These are phyloP conservation scores for Pilophorus perplexus DNA, from an alignment of 2,888 invertebrate genomes.

Conservation along the genomic window DNA sequence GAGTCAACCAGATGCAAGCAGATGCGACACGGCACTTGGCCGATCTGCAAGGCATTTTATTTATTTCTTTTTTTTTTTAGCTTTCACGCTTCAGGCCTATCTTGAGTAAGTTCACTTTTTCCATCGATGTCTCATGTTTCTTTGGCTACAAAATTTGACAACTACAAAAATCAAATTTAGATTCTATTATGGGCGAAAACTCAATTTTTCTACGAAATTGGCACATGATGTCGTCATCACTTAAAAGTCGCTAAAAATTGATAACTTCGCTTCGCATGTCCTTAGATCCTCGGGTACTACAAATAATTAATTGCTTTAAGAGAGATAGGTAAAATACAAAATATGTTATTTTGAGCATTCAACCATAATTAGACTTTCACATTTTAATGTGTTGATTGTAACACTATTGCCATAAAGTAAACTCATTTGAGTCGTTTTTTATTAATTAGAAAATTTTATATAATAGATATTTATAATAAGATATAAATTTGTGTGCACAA, in stretches of 20 bases:
- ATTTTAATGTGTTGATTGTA: constrained; percentile 40
- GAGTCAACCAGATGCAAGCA: constrained; percentile 21
- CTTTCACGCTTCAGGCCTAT: background rate
- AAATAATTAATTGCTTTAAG: constrained; percentile 32
- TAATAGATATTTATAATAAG: constrained; percentile 30
- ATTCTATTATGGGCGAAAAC: too few relatives aligned
- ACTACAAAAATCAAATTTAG: too few relatives aligned
- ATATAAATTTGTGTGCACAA: constrained; percentile 38
- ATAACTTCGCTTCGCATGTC: constrained; percentile 12
- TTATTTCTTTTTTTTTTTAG: background rate
- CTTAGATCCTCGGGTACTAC: constrained; percentile 4
- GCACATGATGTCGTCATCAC: constrained; percentile 29
- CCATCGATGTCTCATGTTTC: background rate
- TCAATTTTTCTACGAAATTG: constrained; percentile 24
- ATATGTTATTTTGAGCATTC: constrained; percentile 38
- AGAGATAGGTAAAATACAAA: constrained; percentile 29
- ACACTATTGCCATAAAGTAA: constrained; percentile 42
- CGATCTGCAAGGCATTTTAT: constrained; percentile 14
- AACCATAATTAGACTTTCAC: constrained; percentile 40
- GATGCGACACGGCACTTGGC: background rate
- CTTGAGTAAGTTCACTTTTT: constrained; percentile 11
- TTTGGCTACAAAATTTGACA: too few relatives aligned
- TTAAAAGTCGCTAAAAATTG: constrained; percentile 5
- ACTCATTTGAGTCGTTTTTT: constrained; percentile 28
- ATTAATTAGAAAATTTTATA: constrained; percentile 26